Base-by-base conservation (phyloP, 2,113 vertebrate species). In the Phaethon lepturus region DNA sequence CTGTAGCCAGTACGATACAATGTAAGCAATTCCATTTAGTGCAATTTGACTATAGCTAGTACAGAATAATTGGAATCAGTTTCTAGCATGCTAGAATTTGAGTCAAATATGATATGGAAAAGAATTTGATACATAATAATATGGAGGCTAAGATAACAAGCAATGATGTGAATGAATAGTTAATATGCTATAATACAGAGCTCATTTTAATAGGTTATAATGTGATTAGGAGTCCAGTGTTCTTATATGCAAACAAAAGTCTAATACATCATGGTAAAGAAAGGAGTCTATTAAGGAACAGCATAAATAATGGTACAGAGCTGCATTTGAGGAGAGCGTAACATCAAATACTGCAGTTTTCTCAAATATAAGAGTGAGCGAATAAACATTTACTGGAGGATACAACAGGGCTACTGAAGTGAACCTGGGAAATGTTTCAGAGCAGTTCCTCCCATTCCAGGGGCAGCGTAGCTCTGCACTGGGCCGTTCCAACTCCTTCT, bases 21-120 rank as follows among this genome's bases (percentile, higher is more conserved):
- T 94, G 93, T 96, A 98, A 97, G 96, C 94, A 97, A 95, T 96
- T 96, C 91, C 95, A 95, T 93, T 97, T 91, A 94, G 92, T 75
- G 77, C 66, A 97, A 92, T 97, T 97, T 98, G 95, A 97, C 93
- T 98, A 68, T 86, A 94, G 88, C 84, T 85, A 85, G 92, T 74
- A 96, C 93, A 95, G 87, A 91, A 90, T 96, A 97, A 97, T 97
- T 97, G 96, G 96, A 97, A 84, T 90, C 92, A 69, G 87, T 96
- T 96, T 96, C 96, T 95, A 93, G 93, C 66, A 95, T 95, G 82
- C 90, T 93, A 90, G 96, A 93, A 86, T 97, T 91, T 73, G 80
- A 96, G 94, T 95, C 92, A 95, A 86, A 87, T 86, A 80, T 24
- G 89, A 90, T 87, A 95, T 29, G 79, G 80, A 56, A 93, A 80